Evolutionary conservation across 2,888 invertebrate species (phyloP).

Genomic region (Myathropa florea): DNA sequence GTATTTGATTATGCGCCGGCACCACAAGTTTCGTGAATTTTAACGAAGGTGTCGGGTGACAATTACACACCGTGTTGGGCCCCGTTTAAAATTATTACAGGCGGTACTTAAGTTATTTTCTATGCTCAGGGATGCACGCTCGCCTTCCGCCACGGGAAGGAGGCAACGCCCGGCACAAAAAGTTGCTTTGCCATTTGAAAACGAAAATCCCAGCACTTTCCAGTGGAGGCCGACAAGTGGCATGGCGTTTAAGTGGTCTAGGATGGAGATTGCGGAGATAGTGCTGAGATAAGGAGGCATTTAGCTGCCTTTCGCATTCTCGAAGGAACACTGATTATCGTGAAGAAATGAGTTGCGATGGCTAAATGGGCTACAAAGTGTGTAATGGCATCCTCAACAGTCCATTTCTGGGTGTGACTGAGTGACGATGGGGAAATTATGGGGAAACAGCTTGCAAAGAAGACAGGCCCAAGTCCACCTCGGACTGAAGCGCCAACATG

Average conservation of each 20-base stretch:
- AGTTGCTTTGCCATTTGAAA: not conserved
- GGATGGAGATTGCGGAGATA: not conserved
- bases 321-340: too few relatives aligned
- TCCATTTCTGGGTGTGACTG: too few relatives aligned
- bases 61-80: slow-evolving; percentile 43
- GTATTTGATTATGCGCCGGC: not conserved
- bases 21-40: not conserved
- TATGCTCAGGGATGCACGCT: not conserved
- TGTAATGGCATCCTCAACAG: too few relatives aligned
- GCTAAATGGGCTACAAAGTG: too few relatives aligned
- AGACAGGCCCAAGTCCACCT: too few relatives aligned
- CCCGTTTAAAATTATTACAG: slow-evolving; percentile 38
- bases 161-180: not conserved
- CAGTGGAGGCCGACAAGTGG: not conserved
- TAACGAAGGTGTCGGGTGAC: slow-evolving; percentile 58
- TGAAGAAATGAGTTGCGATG: too few relatives aligned
- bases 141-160: too few relatives aligned
- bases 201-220: not conserved
- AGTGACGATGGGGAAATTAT: too few relatives aligned
- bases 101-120: not conserved
- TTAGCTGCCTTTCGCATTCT: not conserved
- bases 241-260: not conserved
- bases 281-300: not conserved
- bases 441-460: too few relatives aligned
- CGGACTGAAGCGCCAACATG: too few relatives aligned